These are phyloP conservation scores for Prosopocoilus inquinatus DNA, from an alignment of 2,888 invertebrate genomes.

Conservation along the genomic window DNA sequence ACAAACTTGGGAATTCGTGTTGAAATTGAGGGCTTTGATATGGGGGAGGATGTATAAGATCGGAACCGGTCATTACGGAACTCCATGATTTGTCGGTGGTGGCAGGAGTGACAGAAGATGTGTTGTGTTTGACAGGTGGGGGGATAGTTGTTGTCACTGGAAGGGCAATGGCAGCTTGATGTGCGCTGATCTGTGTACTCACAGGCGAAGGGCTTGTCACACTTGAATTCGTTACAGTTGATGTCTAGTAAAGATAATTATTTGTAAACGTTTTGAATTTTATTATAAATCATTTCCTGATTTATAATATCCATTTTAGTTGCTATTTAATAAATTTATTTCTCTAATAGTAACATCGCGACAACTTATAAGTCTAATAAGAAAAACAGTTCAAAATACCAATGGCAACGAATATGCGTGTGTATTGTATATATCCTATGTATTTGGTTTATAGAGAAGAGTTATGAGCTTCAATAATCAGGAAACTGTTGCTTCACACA, in stretches of 20 bases:
- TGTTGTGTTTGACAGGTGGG: slow-evolving; percentile 32
- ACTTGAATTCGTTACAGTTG: slow-evolving; percentile 34
- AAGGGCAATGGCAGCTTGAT: slow-evolving; percentile 46
- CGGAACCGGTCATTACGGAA: slow-evolving; percentile 46
- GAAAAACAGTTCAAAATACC: no score
- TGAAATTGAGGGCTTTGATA: slow-evolving; percentile 83
- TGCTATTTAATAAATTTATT: no score
- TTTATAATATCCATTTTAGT: no score
- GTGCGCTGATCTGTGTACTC: slow-evolving; percentile 37
- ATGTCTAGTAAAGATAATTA: slow-evolving; percentile 23
- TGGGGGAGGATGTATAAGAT: slow-evolving; percentile 42
- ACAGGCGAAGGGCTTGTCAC: slow-evolving; percentile 40
- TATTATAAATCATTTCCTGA: no score
- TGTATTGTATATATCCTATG: no score
- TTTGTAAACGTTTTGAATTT: neutral
- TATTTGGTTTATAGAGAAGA: no score
- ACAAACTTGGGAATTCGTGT: slow-evolving; percentile 91
- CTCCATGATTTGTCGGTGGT: slow-evolving; percentile 53
- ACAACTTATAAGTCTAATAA: no score
- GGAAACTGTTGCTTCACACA: no score
- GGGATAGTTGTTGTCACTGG: slow-evolving; percentile 45
- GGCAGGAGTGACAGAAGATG: slow-evolving; percentile 40
- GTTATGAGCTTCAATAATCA: no score
- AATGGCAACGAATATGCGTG: no score
- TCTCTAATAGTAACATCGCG: no score